Evolutionary conservation across 2,888 invertebrate species (phyloP), one percentile per base, ranked within the genome.

Genomic region (Thereva unica): DNA sequence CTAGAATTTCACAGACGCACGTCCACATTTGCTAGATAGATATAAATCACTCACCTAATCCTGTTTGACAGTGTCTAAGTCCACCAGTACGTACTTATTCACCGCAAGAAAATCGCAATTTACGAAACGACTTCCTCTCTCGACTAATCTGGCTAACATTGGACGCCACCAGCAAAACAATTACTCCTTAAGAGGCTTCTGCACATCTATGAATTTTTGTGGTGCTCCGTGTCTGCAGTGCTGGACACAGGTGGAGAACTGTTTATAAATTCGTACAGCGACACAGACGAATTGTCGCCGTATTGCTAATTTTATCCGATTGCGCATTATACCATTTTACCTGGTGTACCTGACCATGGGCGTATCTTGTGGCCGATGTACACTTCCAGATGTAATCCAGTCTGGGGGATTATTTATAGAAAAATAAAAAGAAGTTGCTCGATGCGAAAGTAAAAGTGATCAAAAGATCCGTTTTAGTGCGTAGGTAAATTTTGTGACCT

Each of bases 51-150:
- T 40, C 12, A 64, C 44, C 44, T 53, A 64, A 64, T 64, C 52
- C 63, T 53, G 42, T 42, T 34, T 52, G 63, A 64, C 63, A 64
- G 49, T 40, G 61, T 61, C 23, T 41, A 50, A 61, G 61, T 61
- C 23, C 42, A 45, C 10, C 37, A 59, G 47, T 45, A 49, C 45
- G 45, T 8, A 35, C 40, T 34, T 44, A 59, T 38, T 23, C 23
- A 23, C 23, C 23, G 23, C 23, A 23, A 23, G 23, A 23, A 23
- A 23, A 23, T 23, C 23, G 23, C 23, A 23, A 23, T 23, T 23
- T 23, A 23, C 23, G 23, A 23, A 23, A 23, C 23, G 23, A 23
- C 23, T 23, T 23, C 23, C 23, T 23, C 23, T 23, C 23, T 23
- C 23, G 23, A 23, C 23, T 23, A 23, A 23, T 23, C 23, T 23